Evolutionary conservation across 92 coral and sea anemone genomes (phyloP), one percentile per base, ranked within the genome.

Genomic region (Galaxea fascicularis): DNA sequence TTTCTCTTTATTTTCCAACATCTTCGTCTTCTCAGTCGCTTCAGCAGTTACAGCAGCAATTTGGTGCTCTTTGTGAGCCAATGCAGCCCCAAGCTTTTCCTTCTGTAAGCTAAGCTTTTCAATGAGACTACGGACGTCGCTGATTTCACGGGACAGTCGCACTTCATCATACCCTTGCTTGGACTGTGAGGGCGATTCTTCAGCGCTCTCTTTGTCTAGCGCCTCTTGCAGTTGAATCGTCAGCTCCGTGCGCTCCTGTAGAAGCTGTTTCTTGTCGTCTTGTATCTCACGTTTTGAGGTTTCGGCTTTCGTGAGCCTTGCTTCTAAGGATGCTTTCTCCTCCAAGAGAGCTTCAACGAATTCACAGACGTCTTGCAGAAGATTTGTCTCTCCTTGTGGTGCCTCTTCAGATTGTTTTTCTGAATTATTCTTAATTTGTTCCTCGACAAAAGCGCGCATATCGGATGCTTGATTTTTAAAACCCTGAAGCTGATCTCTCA

Each of bases 181-280:
- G 10, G 78, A 16, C 22, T 44, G 45, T 28, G 86, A 54, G 25
- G 46, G 12, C n/a, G 67, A n/a, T 12, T 71, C 77, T 5, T 82
- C 71, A 6, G 27, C 20, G 22, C 22, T 30, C 63, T 94, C 95
- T 64, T 94, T 94, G 63, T 87, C 95, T 49, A 92, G 80, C 28
- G 93, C 95, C 86, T 94, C 91, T 47, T 94, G 94, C 49, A 94
- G 71, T 18, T 95, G 95, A 70, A 92, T 89, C 56, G 95, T 95
- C 35, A 94, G 85, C 74, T 90, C 93, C 20, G 77, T 73, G 85
- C 93, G 94, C 52, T 94, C 95, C 59, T 89, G 94, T 29, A 81
- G 84, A 31, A 80, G 90, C 22, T 94, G 94, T 67, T 90, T 95
- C 70, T 92, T 79, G 26, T 90, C 91, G 53, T 92, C 94, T 10